Evolutionary conservation across 2,888 invertebrate genomes (phyloP), one percentile per base, ranked within the genome.

Genomic region (Meloe dianella): DNA sequence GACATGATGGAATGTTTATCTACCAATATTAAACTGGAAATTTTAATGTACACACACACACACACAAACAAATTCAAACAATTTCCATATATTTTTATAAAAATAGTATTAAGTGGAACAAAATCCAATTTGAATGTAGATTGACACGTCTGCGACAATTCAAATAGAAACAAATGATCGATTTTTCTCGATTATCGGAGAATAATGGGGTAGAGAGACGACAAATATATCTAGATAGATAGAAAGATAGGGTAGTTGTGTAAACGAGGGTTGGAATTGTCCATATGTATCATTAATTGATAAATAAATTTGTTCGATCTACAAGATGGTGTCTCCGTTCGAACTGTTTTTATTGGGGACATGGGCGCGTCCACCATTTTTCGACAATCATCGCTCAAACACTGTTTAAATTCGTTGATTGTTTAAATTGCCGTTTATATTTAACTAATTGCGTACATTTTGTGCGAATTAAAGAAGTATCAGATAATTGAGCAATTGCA

Each of bases 1-100:
- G 73, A 74, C 73, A 71, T 71, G 63, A 57, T 63, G 71, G 74
- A 72, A 75, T 75, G 72, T 75, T 75, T 73, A 73, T 47, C 20
- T 22, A 47, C 70, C 68, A 68, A 66, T 67, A 61, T 61, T 24
- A 51, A 51, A 51, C 24, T 51, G 51, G 51, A 51, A 51, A 51
- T 51, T 51, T 51, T 22, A 51, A 51, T 51, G 51, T 51, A 51
- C 51, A 24, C 22, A 51, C 12, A 9, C 20, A 8, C 22, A 1
- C 14, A 1, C 10, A 10, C n/a, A n/a, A n/a, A n/a, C n/a, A 20
- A 47, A 51, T 22, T 51, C 12, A 47, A 47, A 47, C 47, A 20
- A 47, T 47, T 6, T 17, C 5, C 9, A 20, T 9, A 35, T 10
- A 10, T 17, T 32, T 60, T 32, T 35, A 22, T 17, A 35, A 10